Base-by-base conservation (phyloP, 2,113 vertebrate species). In the Dipodomys stephensi region DNA sequence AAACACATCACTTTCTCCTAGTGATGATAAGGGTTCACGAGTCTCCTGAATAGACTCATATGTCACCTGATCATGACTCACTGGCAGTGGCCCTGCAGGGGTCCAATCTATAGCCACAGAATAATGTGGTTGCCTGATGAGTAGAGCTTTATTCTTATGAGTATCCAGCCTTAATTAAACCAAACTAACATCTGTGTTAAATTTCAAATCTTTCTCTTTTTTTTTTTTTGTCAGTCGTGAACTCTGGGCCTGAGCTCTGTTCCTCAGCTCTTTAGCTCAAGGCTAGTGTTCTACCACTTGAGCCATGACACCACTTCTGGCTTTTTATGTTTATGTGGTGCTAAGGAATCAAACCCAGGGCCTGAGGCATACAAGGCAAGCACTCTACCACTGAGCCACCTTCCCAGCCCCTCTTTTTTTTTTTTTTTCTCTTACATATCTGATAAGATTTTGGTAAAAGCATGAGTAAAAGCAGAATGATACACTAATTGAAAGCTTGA, bases 391-490 rank as follows among this genome's bases (percentile, higher is more conserved):
- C 39, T 39, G 39, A 39, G 39, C 39, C 39, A 39, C 39, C 39
- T 39, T 39, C 39, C 39, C 39, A 39, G 39, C 4, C 39, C 69
- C 73, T 25, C n/a, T 27, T 46, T 64, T n/a, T 82, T 73, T 82
- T 73, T 76, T 83, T 4, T 35, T 44, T 28, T 69, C 65, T 76
- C 20, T 49, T 85, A 64, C 92, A 64, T 87, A n/a, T 39, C 57
- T 83, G 60, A 28, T 78, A 65, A 67, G 65, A 85, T 83, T 94
- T 91, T 89, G 44, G 4, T 64, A 12, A 81, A 80, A 89, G 35
- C 62, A n/a, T 12, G n/a, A 35, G 20, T 78, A 71, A 49, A 71
- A 95, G 35, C 11, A 79, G 22, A 92, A 49, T 64, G 27, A 82
- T n/a, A 53, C 6, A 60, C 2, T 25, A 87, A 6, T 81, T 91